Evolutionary conservation across 2,888 invertebrate species (phyloP).

Genomic region (Danaus chrysippus): DNA sequence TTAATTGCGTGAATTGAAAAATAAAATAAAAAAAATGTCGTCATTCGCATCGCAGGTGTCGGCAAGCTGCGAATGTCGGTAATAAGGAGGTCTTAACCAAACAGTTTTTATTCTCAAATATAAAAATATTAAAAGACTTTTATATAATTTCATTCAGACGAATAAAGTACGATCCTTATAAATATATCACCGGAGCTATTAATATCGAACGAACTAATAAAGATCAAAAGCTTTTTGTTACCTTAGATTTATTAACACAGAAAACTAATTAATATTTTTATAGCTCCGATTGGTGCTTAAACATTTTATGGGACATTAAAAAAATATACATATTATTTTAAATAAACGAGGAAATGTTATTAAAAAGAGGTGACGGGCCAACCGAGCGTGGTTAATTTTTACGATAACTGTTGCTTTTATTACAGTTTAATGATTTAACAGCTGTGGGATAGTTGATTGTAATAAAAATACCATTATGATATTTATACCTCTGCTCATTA

Average conservation of each 20-base stretch:
- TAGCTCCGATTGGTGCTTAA: background rate
- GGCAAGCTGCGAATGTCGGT: constrained; percentile 44
- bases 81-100: too few relatives aligned
- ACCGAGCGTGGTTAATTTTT: background rate
- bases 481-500: background rate
- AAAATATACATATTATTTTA: background rate
- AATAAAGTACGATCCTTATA: too few relatives aligned
- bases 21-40: constrained; percentile 50
- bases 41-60: constrained; percentile 46
- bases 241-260: too few relatives aligned
- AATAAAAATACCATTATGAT: constrained; percentile 3
- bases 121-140: too few relatives aligned
- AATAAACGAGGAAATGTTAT: background rate
- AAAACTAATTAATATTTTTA: constrained; percentile 1
- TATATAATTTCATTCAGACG: too few relatives aligned
- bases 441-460: constrained; percentile 2
- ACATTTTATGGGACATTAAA: constrained; percentile 3
- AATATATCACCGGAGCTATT: too few relatives aligned
- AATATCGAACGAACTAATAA: too few relatives aligned
- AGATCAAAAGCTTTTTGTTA: too few relatives aligned
- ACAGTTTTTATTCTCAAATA: too few relatives aligned
- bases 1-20: constrained; percentile 36
- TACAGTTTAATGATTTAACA: constrained; percentile 7
- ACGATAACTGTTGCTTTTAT: constrained; percentile 1
- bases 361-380: constrained; percentile 3